Evolutionary conservation across 2,888 invertebrate genomes (phyloP), one percentile per base, ranked within the genome.

Genomic region (Dioctria rufipes): DNA sequence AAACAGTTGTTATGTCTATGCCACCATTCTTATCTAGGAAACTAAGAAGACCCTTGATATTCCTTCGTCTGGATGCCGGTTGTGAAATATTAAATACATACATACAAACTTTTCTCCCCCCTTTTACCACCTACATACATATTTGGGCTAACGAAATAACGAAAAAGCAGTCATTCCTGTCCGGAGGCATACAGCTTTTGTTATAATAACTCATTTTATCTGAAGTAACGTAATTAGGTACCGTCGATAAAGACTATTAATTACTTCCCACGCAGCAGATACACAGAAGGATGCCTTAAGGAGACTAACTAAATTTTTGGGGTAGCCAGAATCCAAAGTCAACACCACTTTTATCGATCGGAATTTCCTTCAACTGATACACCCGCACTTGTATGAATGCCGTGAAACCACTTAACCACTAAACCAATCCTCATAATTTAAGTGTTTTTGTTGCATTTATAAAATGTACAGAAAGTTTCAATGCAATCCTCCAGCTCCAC

Each of bases 141-240:
- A 61, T 49, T 49, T 39, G 43, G 46, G 13, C 42, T 42, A 37
- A 42, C 58, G 39, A 13, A 63, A 77, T 49, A 11, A 77, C 63
- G 63, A 77, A 63, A 63, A 63, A 37, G 43, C 8, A 60, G 9
- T 37, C 46, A 40, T 61, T 63, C 49, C 25, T 46, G 9, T 40
- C 51, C 77, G 77, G 63, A 46, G 63, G 77, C 77, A 46, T 25
- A 25, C 63, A 13, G 61, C 78, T 65, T 54, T 66, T 78, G 66
- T 80, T 80, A 82, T 78, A 82, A 82, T 82, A 82, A 82, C 78
- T 82, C 78, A 82, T 80, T 82, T 82, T 82, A 82, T 82, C 80
- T 80, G 51, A 73, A 80, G 75, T 80, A 82, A 80, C 75, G 66
- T 82, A 82, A 82, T 82, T 82, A 82, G 77, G 63, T 63, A 63